A percentile compares a stretch with the other conserved stretches of the same genome.
These are phyloP conservation scores for Drosophila pseudotalamancana DNA, from an alignment of 2,888 invertebrate genomes.

Conservation along the genomic window DNA sequence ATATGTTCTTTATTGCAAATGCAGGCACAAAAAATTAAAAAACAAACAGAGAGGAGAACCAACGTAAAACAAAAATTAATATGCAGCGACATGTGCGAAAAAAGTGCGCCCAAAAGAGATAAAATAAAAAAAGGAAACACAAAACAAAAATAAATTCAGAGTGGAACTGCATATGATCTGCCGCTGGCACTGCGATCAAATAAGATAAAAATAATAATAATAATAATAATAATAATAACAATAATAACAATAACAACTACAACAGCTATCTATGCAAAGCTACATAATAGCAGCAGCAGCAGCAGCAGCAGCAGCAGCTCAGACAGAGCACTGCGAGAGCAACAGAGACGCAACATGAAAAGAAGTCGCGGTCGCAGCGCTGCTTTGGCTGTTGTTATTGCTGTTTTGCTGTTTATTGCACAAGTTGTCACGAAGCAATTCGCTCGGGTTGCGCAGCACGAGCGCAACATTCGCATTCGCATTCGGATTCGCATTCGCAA, in stretches of 20 bases:
- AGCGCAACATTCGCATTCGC: constrained; percentile 61
- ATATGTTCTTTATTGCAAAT: constrained; percentile 77
- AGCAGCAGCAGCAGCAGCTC: constrained; percentile 19
- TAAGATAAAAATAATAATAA: constrained; percentile 51
- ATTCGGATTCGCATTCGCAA: constrained; percentile 61
- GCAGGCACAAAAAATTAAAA: constrained; percentile 51
- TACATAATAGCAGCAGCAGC: constrained; percentile 48
- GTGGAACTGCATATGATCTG: constrained; percentile 60
- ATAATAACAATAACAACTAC: constrained; percentile 8
- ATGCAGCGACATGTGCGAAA: constrained; percentile 75
- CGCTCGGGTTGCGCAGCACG: constrained; percentile 55
- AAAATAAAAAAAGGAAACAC: constrained; percentile 26
- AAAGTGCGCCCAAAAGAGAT: constrained; percentile 25
- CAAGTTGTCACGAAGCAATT: constrained; percentile 68
- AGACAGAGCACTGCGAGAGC: constrained; percentile 28
- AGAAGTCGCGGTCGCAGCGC: constrained; percentile 45
- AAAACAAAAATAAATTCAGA: constrained; percentile 14
- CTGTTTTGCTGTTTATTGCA: constrained; percentile 63
- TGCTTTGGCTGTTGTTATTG: constrained; percentile 23
- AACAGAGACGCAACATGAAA: constrained; percentile 25
- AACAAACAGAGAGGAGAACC: constrained; percentile 14
- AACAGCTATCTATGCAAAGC: constrained; percentile 35
- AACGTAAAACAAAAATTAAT: constrained; percentile 60
- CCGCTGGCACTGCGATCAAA: constrained; percentile 53
- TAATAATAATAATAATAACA: constrained; percentile 19